These are phyloP conservation scores for Ceramica pisi DNA, from an alignment of 2,888 invertebrate species.

Conservation along the genomic window DNA sequence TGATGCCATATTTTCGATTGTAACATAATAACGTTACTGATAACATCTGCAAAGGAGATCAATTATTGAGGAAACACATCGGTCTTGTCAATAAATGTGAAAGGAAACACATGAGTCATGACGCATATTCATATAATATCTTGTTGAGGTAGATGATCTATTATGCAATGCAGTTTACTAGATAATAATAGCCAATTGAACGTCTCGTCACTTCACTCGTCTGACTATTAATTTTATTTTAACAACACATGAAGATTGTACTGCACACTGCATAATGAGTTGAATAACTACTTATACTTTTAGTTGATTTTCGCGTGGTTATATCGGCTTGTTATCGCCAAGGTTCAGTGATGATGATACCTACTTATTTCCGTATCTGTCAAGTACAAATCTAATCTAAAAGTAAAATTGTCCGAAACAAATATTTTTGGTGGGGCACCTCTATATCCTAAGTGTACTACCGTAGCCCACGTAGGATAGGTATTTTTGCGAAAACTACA, in stretches of 20 bases:
- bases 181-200: constrained; percentile 7
- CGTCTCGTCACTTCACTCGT: not conserved
- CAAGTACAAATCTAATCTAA: too few relatives aligned
- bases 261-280: not conserved
- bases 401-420: not conserved
- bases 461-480: not conserved
- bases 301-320: not conserved
- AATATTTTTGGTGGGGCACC: not conserved
- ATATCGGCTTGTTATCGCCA: constrained; percentile 10
- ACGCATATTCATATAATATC: too few relatives aligned
- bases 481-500: too few relatives aligned
- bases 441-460: too few relatives aligned
- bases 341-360: constrained; percentile 14
- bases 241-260: constrained; percentile 9
- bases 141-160: not conserved
- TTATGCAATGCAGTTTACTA: constrained; percentile 12
- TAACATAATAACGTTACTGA: constrained; percentile 93
- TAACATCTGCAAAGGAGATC: constrained; percentile 90
- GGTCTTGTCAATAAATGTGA: not conserved
- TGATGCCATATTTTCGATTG: constrained; percentile 95
- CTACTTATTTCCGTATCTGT: too few relatives aligned
- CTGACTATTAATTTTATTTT: constrained; percentile 3
- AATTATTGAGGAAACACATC: not conserved
- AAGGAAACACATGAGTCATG: not conserved
- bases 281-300: not conserved